Evolutionary conservation across 2,113 vertebrate genomes (phyloP).

Genomic region (Platycercus adscitus): DNA sequence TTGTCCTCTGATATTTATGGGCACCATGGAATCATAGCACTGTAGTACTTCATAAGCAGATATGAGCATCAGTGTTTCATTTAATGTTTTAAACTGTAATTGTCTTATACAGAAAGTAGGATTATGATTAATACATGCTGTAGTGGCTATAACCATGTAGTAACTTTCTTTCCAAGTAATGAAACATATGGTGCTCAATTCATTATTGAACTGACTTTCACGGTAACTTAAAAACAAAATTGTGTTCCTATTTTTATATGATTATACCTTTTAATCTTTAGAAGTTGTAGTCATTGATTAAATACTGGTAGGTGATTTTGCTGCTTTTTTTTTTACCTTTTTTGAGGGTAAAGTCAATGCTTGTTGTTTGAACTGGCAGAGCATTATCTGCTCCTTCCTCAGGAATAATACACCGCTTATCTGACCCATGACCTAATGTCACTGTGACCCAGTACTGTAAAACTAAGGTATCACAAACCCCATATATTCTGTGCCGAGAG

Average conservation of each 20-base stretch:
- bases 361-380: constrained; percentile 63
- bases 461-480: neutral
- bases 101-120: neutral
- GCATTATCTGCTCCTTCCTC: constrained; percentile 40
- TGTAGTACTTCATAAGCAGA: neutral
- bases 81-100: neutral
- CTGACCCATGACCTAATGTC: constrained; percentile 57
- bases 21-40: neutral
- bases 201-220: neutral
- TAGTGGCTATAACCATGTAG: neutral
- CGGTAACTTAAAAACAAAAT: neutral
- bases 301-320: constrained; percentile 1
- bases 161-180: neutral
- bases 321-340: neutral
- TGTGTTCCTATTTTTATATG: neutral
- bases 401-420: constrained; percentile 39
- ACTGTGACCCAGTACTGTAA: constrained; percentile 56
- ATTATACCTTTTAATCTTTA: neutral
- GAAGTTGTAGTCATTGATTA: neutral
- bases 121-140: neutral
- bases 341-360: constrained; percentile 49
- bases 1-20: neutral
- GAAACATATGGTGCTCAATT: neutral
- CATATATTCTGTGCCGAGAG: neutral
- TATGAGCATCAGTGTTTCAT: neutral